Percentiles rank a stretch among this genome's conserved stretches.
phyloP scores from a whole-genome alignment of 2,888 invertebrate species.

The Parnassius orleans region DNA sequence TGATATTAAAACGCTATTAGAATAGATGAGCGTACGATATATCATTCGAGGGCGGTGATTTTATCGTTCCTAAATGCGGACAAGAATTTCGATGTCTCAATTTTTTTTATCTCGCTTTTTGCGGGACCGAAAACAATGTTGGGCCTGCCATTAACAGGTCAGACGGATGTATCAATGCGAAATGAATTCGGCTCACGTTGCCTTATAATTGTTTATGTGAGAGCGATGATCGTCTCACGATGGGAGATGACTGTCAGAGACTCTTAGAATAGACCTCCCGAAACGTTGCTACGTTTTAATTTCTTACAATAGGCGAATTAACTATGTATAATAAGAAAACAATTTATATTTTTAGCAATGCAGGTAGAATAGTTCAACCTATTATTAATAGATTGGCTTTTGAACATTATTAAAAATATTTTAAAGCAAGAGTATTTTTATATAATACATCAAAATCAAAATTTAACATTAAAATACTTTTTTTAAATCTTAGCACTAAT shows the following conservation, averaged over 20 bases:
- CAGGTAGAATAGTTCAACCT: background rate
- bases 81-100: constrained; percentile 68
- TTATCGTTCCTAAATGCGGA: constrained; percentile 71
- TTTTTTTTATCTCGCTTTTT: constrained; percentile 59
- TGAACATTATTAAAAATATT: too few species aligned
- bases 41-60: constrained; percentile 71
- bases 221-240: constrained; percentile 55
- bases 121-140: constrained; percentile 54
- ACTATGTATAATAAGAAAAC: background rate
- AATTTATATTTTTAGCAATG: constrained; percentile 9
- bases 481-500: too few species aligned
- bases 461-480: too few species aligned
- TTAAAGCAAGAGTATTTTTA: too few species aligned
- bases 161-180: constrained; percentile 46
- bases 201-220: constrained; percentile 48
- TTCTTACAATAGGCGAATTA: constrained; percentile 2
- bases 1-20: constrained; percentile 79
- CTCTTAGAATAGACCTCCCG: constrained; percentile 41
- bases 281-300: background rate
- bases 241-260: constrained; percentile 36
- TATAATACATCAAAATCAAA: too few species aligned
- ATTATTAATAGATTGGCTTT: background rate
- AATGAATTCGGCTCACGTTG: constrained; percentile 51
- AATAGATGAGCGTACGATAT: constrained; percentile 65
- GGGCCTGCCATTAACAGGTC: constrained; percentile 52